Conservation (phyloP, 2,797 vertebrate genomes). For the Galago senegalensis region DNA sequence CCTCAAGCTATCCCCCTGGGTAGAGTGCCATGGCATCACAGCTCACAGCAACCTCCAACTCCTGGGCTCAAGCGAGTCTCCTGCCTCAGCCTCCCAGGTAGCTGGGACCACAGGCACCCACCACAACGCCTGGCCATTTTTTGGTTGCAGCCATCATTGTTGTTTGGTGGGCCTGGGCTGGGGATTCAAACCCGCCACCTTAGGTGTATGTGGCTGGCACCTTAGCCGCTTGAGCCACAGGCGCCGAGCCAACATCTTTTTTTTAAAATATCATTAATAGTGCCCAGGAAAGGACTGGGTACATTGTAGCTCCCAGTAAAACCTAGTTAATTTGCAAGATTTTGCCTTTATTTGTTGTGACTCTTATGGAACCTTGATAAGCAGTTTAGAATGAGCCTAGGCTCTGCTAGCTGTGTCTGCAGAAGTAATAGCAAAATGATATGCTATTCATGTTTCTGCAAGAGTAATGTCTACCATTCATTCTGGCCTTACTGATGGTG, state of each 20-base stretch:
- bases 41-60: no score
- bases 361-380: constrained; percentile 12
- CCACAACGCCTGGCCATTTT: no score
- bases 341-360: constrained; percentile 41
- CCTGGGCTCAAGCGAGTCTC: no score
- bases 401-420: constrained; percentile 54
- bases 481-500: constrained; percentile 32
- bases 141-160: no score
- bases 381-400: constrained; percentile 56
- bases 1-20: no score
- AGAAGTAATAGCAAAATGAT: constrained; percentile 66
- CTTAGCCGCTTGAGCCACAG: no score
- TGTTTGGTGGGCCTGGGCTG: no score
- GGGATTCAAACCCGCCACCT: no score
- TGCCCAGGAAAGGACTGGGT: background rate
- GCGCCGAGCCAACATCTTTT: background rate
- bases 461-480: constrained; percentile 41
- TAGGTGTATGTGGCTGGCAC: no score
- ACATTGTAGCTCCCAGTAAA: background rate
- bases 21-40: no score
- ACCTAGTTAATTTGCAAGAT: background rate
- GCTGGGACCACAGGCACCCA: no score
- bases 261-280: background rate
- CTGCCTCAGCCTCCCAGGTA: no score
- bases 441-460: background rate